A percentile compares a stretch with the other conserved stretches of the same genome.
Conservation (phyloP, 2,888 invertebrate species). For the Heliothis peltigera region DNA sequence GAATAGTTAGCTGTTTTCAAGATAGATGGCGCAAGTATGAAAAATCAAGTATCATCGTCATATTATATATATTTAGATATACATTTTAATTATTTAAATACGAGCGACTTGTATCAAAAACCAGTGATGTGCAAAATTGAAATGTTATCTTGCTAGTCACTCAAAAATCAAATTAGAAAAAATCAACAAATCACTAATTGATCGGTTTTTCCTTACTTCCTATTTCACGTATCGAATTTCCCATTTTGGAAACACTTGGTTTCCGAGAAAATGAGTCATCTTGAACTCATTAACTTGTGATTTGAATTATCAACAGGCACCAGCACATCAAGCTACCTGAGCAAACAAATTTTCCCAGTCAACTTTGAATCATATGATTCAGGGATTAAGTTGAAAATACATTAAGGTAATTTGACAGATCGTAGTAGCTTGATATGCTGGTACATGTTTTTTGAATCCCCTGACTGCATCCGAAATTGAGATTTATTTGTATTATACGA, state of each 20-base stretch:
- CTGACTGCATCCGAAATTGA: not conserved
- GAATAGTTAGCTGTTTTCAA: not conserved
- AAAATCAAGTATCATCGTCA: too few relatives aligned
- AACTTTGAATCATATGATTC: too few relatives aligned
- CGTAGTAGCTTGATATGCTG: too few relatives aligned
- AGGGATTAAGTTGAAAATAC: too few relatives aligned
- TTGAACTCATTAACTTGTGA: conserved; percentile 1
- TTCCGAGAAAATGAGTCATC: conserved; percentile 23
- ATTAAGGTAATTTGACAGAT: too few relatives aligned
- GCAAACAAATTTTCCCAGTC: too few relatives aligned
- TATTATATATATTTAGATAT: too few relatives aligned
- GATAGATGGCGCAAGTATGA: not conserved
- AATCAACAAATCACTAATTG: conserved; percentile 5
- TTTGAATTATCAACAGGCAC: not conserved
- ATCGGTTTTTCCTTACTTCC: conserved; percentile 2
- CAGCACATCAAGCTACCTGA: too few relatives aligned
- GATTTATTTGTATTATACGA: not conserved
- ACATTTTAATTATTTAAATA: too few relatives aligned
- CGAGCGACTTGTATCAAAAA: not conserved
- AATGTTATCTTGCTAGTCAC: conserved; percentile 18
- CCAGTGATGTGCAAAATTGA: conserved; percentile 10
- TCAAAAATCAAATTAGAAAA: conserved; percentile 11
- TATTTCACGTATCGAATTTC: conserved; percentile 14
- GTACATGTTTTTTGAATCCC: conserved; percentile 20
- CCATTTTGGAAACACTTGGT: conserved; percentile 11